These are phyloP conservation scores for Egretta garzetta DNA, from an alignment of 2,113 vertebrate species.

Conservation along the genomic window DNA sequence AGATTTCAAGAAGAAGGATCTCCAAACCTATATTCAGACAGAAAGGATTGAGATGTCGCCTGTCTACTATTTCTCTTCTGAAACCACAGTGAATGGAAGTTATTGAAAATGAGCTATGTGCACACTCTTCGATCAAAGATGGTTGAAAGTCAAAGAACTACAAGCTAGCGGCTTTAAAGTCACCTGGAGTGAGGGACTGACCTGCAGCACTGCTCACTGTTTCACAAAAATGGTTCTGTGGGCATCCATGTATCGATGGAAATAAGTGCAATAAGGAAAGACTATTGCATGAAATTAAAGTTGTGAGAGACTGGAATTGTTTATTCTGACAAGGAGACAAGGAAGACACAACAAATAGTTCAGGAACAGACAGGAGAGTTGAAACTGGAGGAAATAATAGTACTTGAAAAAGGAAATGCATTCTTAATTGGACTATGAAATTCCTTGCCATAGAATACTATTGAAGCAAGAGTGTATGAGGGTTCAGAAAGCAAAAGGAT, in stretches of 20 bases:
- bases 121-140: not conserved
- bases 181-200: not conserved
- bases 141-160: not conserved
- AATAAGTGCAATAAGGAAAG: not conserved
- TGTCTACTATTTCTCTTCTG: not conserved
- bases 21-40: not conserved
- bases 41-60: not conserved
- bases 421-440: not conserved
- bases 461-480: not conserved
- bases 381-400: not conserved
- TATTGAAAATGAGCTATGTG: not conserved
- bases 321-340: not conserved
- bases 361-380: not conserved
- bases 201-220: not conserved
- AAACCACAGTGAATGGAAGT: not conserved
- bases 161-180: not conserved
- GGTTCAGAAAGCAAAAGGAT: not conserved
- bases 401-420: not conserved
- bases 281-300: not conserved
- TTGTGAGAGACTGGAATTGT: not conserved
- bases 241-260: not conserved
- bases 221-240: not conserved
- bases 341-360: not conserved
- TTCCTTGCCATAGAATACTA: not conserved
- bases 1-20: not conserved